These are phyloP conservation scores for Boleophthalmus pectinirostris DNA, from an alignment of 2,113 vertebrate genomes.

Conservation along the genomic window DNA sequence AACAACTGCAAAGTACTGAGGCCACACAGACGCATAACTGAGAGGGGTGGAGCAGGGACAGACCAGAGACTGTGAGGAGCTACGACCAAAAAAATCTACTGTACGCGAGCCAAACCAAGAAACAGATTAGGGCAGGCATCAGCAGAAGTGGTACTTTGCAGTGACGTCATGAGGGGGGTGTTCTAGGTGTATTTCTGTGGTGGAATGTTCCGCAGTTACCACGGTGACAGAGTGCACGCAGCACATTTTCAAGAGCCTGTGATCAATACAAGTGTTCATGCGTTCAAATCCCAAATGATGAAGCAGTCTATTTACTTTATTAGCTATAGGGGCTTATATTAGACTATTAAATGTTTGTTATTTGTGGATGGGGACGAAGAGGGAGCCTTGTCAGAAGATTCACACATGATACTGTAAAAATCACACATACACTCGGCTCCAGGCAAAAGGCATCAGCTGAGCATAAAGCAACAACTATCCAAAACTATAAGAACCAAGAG, in stretches of 20 bases:
- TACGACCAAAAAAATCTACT: constrained; percentile 32
- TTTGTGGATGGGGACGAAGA: not conserved
- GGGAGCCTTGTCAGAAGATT: not conserved
- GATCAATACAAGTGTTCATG: no score
- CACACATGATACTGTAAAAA: constrained; percentile 1
- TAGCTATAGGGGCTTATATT: not conserved
- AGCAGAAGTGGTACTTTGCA: no score
- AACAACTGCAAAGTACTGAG: not conserved
- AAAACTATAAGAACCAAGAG: not conserved
- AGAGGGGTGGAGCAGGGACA: not conserved
- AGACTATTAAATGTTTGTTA: not conserved
- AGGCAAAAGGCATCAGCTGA: constrained; percentile 6
- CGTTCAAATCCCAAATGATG: not conserved
- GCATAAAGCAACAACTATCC: not conserved
- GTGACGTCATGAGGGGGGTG: no score
- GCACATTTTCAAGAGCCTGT: no score
- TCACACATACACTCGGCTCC: not conserved
- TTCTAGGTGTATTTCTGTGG: no score
- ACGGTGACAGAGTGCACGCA: no score
- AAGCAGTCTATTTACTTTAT: not conserved
- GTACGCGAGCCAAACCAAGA: constrained; percentile 25
- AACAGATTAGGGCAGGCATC: not conserved
- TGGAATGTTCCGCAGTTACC: no score
- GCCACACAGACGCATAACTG: not conserved
- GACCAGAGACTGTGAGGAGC: constrained; percentile 1